Evolutionary conservation across 2,797 vertebrate genomes (phyloP).

Genomic region (Serranus cabrilla): DNA sequence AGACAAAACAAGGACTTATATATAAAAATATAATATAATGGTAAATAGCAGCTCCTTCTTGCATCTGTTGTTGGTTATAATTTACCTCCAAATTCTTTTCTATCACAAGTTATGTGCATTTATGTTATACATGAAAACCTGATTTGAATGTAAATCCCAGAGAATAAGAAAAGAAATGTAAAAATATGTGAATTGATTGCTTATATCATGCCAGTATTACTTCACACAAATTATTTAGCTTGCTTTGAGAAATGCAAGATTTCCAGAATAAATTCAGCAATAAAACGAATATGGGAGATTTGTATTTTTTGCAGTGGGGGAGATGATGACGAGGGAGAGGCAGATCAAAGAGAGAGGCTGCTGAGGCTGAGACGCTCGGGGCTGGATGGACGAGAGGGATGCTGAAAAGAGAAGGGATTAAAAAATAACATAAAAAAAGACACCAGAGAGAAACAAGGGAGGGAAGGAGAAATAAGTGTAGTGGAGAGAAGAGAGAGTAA

Average conservation of each 20-base stretch:
- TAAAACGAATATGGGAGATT: constrained; percentile 1
- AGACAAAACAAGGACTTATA: background rate
- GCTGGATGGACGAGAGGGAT: constrained; percentile 53
- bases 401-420: constrained; percentile 50
- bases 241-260: background rate
- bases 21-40: background rate
- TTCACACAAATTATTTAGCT: background rate
- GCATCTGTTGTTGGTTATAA: background rate
- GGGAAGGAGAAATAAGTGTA: constrained; percentile 17
- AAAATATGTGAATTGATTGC: background rate
- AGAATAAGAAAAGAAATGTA: background rate
- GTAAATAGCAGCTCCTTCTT: background rate
- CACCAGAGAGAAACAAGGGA: constrained; percentile 32
- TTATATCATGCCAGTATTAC: background rate
- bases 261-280: background rate
- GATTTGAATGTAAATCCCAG: background rate
- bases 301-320: constrained; percentile 53
- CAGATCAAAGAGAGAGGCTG: constrained; percentile 64
- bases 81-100: background rate
- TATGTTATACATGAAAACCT: background rate
- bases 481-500: constrained; percentile 11
- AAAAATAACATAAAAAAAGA: constrained; percentile 16
- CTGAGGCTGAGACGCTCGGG: constrained; percentile 55
- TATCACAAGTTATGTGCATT: background rate
- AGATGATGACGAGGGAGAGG: constrained; percentile 38